A percentile compares a stretch with the other conserved stretches of the same genome.
phyloP scores from a whole-genome alignment of 2,888 invertebrate species.

The Tachystola acroxantha region DNA sequence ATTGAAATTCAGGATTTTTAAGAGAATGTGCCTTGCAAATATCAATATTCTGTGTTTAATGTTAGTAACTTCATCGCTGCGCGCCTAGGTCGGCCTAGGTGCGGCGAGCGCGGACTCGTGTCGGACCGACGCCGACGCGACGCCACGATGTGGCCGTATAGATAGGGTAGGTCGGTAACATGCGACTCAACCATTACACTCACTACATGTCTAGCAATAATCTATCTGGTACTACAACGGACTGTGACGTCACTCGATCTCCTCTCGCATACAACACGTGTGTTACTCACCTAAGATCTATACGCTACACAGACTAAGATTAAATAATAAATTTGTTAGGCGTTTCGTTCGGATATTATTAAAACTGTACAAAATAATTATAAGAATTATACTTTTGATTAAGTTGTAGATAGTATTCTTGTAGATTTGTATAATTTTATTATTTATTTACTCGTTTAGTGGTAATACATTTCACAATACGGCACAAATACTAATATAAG shows the following conservation, averaged over 20 bases:
- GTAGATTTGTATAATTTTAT: slow-evolving; percentile 17
- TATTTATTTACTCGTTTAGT: slow-evolving; percentile 24
- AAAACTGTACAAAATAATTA: slow-evolving; percentile 66
- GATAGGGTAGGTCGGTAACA: slow-evolving; percentile 33
- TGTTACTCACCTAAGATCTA: slow-evolving; percentile 30
- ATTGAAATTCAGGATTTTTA: slow-evolving; percentile 73
- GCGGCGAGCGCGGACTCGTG: no score
- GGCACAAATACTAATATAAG: slow-evolving; percentile 71
- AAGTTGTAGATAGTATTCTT: slow-evolving; percentile 55
- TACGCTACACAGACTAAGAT: slow-evolving; percentile 24
- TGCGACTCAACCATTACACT: background rate
- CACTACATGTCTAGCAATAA: no score
- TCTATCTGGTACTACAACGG: no score
- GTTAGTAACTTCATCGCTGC: slow-evolving; percentile 62
- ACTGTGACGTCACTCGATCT: no score
- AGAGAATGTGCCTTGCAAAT: slow-evolving; percentile 78
- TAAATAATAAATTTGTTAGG: slow-evolving; percentile 43
- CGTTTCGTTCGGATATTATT: slow-evolving; percentile 45
- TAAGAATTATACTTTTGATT: slow-evolving; percentile 50
- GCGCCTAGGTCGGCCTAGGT: slow-evolving; percentile 43
- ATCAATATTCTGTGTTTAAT: slow-evolving; percentile 78
- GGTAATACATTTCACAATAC: slow-evolving; percentile 42
- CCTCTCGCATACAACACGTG: no score
- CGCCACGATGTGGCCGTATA: slow-evolving; percentile 23
- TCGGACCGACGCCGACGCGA: slow-evolving; percentile 1